These are phyloP conservation scores for Periophthalmus modestus DNA, from an alignment of 2,113 vertebrate genomes.

Conservation along the genomic window DNA sequence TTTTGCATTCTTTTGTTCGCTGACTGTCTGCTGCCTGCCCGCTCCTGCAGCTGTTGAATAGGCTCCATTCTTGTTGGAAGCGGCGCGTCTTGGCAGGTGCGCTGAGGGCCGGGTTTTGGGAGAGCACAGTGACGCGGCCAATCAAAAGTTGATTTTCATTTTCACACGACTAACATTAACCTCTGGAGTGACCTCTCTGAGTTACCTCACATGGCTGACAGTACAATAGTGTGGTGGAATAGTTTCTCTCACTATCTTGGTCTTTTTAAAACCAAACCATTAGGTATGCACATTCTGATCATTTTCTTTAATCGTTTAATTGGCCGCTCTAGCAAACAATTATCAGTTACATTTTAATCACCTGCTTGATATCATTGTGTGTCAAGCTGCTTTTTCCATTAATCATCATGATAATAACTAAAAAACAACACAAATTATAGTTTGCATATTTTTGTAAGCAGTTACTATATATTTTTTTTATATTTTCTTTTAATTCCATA, in stretches of 20 bases:
- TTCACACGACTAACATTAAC: conserved; percentile 61
- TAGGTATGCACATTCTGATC: background rate
- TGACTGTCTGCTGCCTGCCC: conserved; percentile 52
- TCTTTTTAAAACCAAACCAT: background rate
- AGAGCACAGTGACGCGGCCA: conserved; percentile 52
- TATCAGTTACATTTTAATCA: too few species aligned
- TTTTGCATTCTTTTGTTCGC: conserved; percentile 61
- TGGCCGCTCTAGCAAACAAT: background rate
- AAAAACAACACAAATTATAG: background rate
- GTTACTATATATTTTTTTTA: too few species aligned
- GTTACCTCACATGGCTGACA: conserved; percentile 44
- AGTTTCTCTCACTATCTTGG: background rate
- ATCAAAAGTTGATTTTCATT: conserved; percentile 54
- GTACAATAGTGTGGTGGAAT: background rate
- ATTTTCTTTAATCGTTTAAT: background rate
- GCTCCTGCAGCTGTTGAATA: conserved; percentile 67
- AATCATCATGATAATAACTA: background rate
- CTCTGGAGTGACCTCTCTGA: conserved; percentile 49
- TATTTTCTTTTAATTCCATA: too few species aligned
- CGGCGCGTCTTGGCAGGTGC: conserved; percentile 62
- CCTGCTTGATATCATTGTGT: background rate
- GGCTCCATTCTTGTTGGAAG: conserved; percentile 60
- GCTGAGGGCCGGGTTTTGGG: conserved; percentile 43
- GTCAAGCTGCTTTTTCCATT: background rate
- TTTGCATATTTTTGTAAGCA: background rate